Evolutionary conservation across 2,113 vertebrate genomes (phyloP).

Genomic region (Thunnus maccoyii): DNA sequence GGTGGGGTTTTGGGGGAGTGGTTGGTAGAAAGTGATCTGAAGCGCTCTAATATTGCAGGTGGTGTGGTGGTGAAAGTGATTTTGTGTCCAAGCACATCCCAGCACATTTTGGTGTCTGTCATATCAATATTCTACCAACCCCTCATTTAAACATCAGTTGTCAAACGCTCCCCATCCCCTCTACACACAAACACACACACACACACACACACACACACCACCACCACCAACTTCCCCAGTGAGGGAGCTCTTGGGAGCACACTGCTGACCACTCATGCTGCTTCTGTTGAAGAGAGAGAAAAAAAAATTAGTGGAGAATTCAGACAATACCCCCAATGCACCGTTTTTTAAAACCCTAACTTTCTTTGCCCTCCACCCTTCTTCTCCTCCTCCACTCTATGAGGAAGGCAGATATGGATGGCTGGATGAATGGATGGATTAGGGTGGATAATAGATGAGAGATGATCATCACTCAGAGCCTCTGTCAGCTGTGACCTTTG

Average conservation of each 20-base stretch:
- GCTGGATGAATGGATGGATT: slow-evolving; percentile 33
- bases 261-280: slow-evolving; percentile 19
- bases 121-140: slow-evolving; percentile 73
- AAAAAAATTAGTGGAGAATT: slow-evolving; percentile 52
- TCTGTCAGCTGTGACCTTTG: slow-evolving; percentile 78
- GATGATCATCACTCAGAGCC: slow-evolving; percentile 47
- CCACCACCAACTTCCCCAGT: neutral
- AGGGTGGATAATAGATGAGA: slow-evolving; percentile 39
- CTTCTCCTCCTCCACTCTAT: slow-evolving; percentile 4
- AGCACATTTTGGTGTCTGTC: slow-evolving; percentile 56
- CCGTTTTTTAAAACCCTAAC: slow-evolving; percentile 33
- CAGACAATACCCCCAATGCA: slow-evolving; percentile 33
- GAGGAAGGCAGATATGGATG: slow-evolving; percentile 21
- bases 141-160: slow-evolving; percentile 74
- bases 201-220: neutral
- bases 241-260: neutral
- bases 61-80: slow-evolving; percentile 68
- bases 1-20: neutral
- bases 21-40: slow-evolving; percentile 70
- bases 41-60: slow-evolving; percentile 66
- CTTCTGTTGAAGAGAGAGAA: slow-evolving; percentile 3
- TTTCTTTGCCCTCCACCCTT: slow-evolving; percentile 14
- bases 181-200: no score
- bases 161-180: slow-evolving; percentile 28
- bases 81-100: slow-evolving; percentile 62